Evolutionary conservation across 2,888 invertebrate species (phyloP).

Genomic region (Trissolcus brochymenae): DNA sequence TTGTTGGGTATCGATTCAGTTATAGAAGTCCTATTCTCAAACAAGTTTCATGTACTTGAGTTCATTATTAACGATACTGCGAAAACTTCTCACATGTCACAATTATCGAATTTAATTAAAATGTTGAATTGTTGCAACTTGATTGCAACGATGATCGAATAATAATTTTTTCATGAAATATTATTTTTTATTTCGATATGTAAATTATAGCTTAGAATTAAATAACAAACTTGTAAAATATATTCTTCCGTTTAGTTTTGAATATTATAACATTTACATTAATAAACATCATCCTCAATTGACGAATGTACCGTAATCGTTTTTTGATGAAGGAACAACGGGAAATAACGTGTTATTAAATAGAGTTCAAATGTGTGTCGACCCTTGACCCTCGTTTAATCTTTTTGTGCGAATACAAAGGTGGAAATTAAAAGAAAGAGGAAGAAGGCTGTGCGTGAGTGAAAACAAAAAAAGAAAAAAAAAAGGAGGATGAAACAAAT

Average conservation of each 20-base stretch:
- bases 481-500: conserved; percentile 46
- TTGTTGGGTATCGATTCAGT: conserved; percentile 26
- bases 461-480: conserved; percentile 26
- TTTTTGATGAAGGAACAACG: conserved; percentile 54
- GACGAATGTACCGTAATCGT: conserved; percentile 52
- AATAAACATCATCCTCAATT: conserved; percentile 46
- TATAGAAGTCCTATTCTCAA: conserved; percentile 13
- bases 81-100: neutral
- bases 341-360: conserved; percentile 52
- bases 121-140: neutral
- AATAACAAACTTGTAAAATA: too few species aligned
- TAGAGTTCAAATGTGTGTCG: conserved; percentile 54
- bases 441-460: conserved; percentile 25
- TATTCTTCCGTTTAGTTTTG: too few species aligned
- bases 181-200: too few species aligned
- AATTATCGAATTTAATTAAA: neutral
- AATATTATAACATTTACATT: conserved; percentile 13
- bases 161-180: too few species aligned
- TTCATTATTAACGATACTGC: conserved; percentile 4
- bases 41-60: conserved; percentile 4
- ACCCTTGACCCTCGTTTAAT: conserved; percentile 52
- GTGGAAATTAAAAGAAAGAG: conserved; percentile 43
- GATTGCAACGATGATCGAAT: too few species aligned
- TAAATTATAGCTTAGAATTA: too few species aligned
- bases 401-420: conserved; percentile 39